phyloP scores from a whole-genome alignment of 2,797 vertebrate genomes.

The Strix occidentalis region DNA sequence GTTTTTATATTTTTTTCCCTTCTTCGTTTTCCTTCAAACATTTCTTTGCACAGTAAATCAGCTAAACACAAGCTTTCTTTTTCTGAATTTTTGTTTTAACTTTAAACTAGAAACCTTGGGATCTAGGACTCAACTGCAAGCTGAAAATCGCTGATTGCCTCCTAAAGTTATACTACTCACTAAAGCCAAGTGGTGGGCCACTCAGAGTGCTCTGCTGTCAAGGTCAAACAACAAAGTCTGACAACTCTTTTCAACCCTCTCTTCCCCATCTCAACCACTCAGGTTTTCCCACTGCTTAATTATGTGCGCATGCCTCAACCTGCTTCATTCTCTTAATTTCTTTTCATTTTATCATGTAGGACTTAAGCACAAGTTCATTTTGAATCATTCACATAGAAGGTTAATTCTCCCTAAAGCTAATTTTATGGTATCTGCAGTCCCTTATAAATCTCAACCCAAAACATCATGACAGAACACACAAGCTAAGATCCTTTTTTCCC shows the following conservation, averaged over 20 bases:
- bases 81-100: neutral
- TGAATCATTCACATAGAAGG: neutral
- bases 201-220: neutral
- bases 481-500: fast-evolving
- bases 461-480: neutral
- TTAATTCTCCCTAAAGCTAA: neutral
- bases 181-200: neutral
- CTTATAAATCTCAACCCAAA: neutral
- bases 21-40: neutral
- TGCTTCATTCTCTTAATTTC: neutral
- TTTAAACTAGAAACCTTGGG: neutral
- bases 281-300: neutral
- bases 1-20: neutral
- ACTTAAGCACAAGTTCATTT: neutral
- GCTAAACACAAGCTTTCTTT: neutral
- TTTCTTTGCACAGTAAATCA: neutral
- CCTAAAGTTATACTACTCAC: neutral
- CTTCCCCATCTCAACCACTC: neutral
- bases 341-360: neutral
- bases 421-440: neutral
- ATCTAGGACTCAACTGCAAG: neutral
- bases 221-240: neutral
- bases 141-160: neutral
- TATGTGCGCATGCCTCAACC: neutral
- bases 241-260: neutral